These are phyloP conservation scores for Tipula unca DNA, from an alignment of 2,888 invertebrate species.

Conservation along the genomic window DNA sequence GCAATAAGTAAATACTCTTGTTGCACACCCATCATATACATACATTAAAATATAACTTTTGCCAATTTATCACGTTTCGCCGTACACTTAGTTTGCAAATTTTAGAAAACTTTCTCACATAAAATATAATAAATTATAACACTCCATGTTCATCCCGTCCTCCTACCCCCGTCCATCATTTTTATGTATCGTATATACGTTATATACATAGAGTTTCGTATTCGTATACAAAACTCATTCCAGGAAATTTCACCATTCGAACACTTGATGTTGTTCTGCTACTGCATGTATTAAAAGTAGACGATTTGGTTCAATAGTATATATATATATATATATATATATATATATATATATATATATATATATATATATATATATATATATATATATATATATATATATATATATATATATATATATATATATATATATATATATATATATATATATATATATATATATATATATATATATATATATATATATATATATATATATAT, in stretches of 20 bases:
- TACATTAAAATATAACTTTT: not conserved
- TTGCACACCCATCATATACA: not conserved
- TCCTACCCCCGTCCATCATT: not conserved
- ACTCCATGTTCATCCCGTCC: not conserved
- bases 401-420: too few species aligned
- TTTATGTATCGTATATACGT: not conserved
- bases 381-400: too few species aligned
- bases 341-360: too few species aligned
- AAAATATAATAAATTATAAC: not conserved
- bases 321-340: too few species aligned
- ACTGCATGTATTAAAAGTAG: not conserved
- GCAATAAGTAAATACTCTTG: not conserved
- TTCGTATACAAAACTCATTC: not conserved
- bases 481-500: too few species aligned
- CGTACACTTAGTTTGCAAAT: not conserved
- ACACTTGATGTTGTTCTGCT: not conserved
- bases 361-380: too few species aligned
- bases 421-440: too few species aligned
- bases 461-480: too few species aligned
- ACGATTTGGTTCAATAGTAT: not conserved
- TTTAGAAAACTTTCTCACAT: not conserved
- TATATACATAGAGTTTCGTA: not conserved
- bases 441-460: too few species aligned
- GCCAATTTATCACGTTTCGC: not conserved
- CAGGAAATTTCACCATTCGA: not conserved